Evolutionary conservation across 2,888 invertebrate genomes (phyloP).

Genomic region (Eristalinus sepulchralis): DNA sequence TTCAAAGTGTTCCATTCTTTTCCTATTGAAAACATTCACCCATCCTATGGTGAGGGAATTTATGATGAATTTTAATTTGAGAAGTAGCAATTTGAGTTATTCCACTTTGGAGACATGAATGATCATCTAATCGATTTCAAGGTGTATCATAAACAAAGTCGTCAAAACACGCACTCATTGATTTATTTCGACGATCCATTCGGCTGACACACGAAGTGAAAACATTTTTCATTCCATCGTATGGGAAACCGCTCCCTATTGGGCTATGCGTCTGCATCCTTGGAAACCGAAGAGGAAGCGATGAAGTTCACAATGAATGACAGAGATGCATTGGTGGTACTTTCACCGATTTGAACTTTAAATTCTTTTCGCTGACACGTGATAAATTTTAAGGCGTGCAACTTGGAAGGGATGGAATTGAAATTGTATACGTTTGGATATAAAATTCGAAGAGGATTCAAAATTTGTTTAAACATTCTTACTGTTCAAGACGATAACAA

Average conservation of each 20-base stretch:
- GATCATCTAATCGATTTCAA: conserved; percentile 8
- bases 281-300: background rate
- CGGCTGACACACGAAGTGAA: conserved; percentile 46
- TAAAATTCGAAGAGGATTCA: background rate
- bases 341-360: conserved; percentile 42
- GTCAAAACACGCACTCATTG: conserved; percentile 26
- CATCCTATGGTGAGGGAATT: background rate
- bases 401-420: conserved; percentile 4
- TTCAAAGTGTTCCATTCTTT: background rate
- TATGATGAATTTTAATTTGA: background rate
- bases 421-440: conserved; percentile 21
- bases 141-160: conserved; percentile 27
- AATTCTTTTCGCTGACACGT: conserved; percentile 43
- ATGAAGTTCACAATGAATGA: conserved; percentile 25
- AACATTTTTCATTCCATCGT: conserved; percentile 46
- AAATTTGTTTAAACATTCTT: background rate
- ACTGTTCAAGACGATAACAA: too few relatives aligned
- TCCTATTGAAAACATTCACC: background rate
- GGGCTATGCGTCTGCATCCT: background rate
- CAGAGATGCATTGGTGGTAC: conserved; percentile 34
- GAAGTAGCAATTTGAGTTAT: background rate
- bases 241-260: conserved; percentile 7
- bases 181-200: conserved; percentile 57
- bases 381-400: conserved; percentile 48
- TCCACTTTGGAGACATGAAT: background rate